Conservation (phyloP, 1,140 invertebrate species). For the Varroa destructor region DNA sequence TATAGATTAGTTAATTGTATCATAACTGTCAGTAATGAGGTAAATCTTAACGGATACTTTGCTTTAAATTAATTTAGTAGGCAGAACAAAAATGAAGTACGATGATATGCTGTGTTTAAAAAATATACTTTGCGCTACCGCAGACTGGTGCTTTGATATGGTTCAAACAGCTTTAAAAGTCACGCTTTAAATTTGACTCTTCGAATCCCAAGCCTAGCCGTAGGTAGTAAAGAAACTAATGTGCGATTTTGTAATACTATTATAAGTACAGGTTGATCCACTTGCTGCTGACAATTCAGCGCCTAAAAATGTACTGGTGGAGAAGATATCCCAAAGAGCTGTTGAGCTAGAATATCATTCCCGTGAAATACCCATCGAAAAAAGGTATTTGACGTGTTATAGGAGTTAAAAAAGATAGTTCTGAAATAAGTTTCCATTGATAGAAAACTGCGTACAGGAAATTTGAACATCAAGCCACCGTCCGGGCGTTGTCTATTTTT, state of each 20-base stretch:
- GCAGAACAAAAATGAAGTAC: too few relatives aligned
- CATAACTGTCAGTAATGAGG: too few relatives aligned
- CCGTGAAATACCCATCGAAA: slow-evolving; percentile 1
- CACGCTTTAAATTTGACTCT: background rate
- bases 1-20: background rate
- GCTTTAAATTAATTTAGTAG: too few relatives aligned
- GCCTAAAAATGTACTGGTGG: slow-evolving; percentile 65
- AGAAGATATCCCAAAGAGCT: slow-evolving; percentile 34
- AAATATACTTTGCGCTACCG: too few relatives aligned
- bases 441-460: too few relatives aligned
- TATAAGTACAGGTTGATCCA: slow-evolving; percentile 51
- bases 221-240: background rate
- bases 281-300: slow-evolving; percentile 70
- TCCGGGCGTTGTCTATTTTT: too few relatives aligned
- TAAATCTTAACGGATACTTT: too few relatives aligned
- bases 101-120: too few relatives aligned
- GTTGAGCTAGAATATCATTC: slow-evolving; percentile 30
- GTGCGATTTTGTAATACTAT: background rate
- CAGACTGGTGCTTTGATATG: too few relatives aligned
- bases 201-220: background rate
- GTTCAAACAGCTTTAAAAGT: too few relatives aligned
- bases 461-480: too few relatives aligned
- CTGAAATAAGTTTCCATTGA: slow-evolving; percentile 33
- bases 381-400: background rate
- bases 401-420: background rate